phyloP scores from a whole-genome alignment of 2,797 vertebrate species.

The Siniperca obscura region DNA sequence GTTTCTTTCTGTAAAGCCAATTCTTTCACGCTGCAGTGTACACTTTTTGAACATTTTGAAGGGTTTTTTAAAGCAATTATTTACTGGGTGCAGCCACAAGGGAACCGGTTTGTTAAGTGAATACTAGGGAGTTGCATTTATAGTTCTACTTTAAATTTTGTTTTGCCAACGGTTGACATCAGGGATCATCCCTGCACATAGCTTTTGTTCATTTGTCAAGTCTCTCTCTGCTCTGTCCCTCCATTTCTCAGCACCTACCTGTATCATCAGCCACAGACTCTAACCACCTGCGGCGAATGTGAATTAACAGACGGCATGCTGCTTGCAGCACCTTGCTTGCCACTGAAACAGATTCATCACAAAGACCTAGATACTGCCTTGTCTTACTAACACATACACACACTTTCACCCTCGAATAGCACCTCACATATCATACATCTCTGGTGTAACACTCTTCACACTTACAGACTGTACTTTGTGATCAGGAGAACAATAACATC shows the following conservation, averaged over 20 bases:
- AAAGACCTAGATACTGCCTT: constrained; percentile 78
- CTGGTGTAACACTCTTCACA: constrained; percentile 64
- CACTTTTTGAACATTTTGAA: constrained; percentile 16
- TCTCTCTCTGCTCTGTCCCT: constrained; percentile 50
- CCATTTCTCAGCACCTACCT: constrained; percentile 71
- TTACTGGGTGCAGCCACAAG: constrained; percentile 24
- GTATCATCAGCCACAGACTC: constrained; percentile 75
- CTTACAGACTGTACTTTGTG: constrained; percentile 66
- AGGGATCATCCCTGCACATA: constrained; percentile 48
- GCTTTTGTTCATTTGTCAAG: constrained; percentile 65
- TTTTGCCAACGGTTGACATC: constrained; percentile 58
- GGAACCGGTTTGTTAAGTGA: constrained; percentile 24
- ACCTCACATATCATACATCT: constrained; percentile 67
- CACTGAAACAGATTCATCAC: constrained; percentile 82
- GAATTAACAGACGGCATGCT: constrained; percentile 82
- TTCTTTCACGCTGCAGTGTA: constrained; percentile 26
- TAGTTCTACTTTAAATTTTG: constrained; percentile 44
- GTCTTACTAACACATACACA: constrained; percentile 52
- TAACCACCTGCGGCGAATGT: constrained; percentile 78
- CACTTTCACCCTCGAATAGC: constrained; percentile 70
- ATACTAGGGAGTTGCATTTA: constrained; percentile 18
- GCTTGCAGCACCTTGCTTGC: constrained; percentile 77
- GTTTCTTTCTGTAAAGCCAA: constrained; percentile 30
- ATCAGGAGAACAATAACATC: constrained; percentile 67
- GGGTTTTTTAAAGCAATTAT: constrained; percentile 12